Evolutionary conservation across 2,797 vertebrate species (phyloP), one percentile per base, ranked within the genome.

Genomic region (Gymnopithys bicolor): DNA sequence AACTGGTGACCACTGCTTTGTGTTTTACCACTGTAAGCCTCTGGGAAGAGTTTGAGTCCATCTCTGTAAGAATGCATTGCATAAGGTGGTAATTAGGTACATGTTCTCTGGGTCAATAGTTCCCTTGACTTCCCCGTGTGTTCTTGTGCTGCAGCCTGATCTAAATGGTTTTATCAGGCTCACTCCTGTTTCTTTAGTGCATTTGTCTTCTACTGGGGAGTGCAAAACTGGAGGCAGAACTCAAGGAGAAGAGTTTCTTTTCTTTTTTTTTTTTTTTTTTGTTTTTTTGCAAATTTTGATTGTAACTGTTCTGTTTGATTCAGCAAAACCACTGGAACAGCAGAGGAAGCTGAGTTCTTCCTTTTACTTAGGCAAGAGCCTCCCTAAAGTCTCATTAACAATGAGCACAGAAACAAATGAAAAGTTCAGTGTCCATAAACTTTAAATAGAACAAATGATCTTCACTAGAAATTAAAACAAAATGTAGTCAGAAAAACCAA

Each of bases 401-500:
- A 25, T 43, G 56, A 77, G 28, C 46, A 64, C 39, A 82, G 74
- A 87, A 92, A 91, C 21, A 93, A 84, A 84, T 73, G 37, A 86
- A 64, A 88, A 93, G 32, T 74, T 89, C 35, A 87, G 32, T 63
- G 56, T 74, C 58, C 33, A 5, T 84, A 82, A 82, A 68, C 67
- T 92, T 90, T 82, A 95, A 94, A 94, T 77, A 92, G 90, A 94
- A 79, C 41, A 77, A 93, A 69, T 82, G 23, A 35, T 91, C 70
- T 89, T 93, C 86, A 43, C 43, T 89, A 79, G 66, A 95, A 92
- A 95, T 95, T 90, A 79, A 93, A 95, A 53, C 83, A 95, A 84
- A 96, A 84, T 94, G 83, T 63, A 89, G 88, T 79, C 88, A 89
- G 80, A 94, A 94, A 91, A 89, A 4, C 4, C 52, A 70, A 76